phyloP scores from a whole-genome alignment of 2,113 vertebrate species.

The Apus apus region DNA sequence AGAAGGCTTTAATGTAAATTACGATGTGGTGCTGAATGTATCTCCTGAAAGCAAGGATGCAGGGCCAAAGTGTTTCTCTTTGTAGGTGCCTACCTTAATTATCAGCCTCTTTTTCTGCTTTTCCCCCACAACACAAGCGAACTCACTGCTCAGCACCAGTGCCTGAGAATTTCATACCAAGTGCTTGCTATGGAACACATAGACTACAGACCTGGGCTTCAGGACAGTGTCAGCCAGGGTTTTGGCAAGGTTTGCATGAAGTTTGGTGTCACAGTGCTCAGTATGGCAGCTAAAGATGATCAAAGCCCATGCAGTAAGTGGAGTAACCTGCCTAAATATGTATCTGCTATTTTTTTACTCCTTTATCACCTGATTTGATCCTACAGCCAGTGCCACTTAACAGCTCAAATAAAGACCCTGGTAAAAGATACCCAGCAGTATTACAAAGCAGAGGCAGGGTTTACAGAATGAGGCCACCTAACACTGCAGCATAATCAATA shows the following conservation, averaged over 20 bases:
- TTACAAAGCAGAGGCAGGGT: not conserved
- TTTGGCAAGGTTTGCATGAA: not conserved
- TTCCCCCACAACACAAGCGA: not conserved
- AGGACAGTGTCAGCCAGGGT: rapidly evolving
- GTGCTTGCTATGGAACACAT: not conserved
- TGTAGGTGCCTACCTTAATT: not conserved
- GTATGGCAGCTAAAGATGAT: not conserved
- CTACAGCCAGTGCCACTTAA: not conserved
- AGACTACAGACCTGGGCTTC: not conserved
- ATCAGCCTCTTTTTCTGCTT: not conserved
- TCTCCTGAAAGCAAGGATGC: not conserved
- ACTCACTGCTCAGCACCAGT: rapidly evolving
- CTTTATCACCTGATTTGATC: not conserved
- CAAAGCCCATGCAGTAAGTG: not conserved
- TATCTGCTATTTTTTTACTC: not conserved
- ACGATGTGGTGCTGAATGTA: not conserved
- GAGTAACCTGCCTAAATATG: not conserved
- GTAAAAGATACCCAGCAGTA: not conserved
- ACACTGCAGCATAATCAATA: not conserved
- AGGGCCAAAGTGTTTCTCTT: not conserved
- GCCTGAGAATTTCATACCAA: not conserved
- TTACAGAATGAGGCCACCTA: not conserved
- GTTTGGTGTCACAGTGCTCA: not conserved
- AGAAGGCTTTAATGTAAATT: not conserved
- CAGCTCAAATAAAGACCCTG: not conserved